Evolutionary conservation across 1,140 invertebrate genomes (phyloP).

Genomic region (Cherax destructor): DNA sequence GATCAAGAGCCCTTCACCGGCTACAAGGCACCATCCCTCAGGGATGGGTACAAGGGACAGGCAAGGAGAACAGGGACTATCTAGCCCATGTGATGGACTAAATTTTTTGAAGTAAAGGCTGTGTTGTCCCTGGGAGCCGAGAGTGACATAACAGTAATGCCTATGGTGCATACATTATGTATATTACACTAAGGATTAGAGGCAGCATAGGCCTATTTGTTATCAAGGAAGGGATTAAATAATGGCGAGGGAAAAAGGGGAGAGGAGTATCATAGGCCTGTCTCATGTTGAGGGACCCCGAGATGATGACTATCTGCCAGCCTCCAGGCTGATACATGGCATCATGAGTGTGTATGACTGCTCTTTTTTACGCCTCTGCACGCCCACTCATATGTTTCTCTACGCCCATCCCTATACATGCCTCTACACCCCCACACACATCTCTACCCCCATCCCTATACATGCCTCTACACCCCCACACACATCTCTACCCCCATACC

Average conservation of each 20-base stretch:
- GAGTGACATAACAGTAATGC: slow-evolving; percentile 41
- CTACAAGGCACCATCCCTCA: too few species aligned
- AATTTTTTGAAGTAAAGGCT: slow-evolving; percentile 35
- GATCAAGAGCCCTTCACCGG: too few species aligned
- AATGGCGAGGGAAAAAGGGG: slow-evolving; percentile 31
- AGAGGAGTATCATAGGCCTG: background rate
- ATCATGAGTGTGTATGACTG: background rate
- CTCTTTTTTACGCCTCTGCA: background rate
- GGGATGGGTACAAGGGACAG: background rate
- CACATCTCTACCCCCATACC: too few species aligned
- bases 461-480: too few species aligned
- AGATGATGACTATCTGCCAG: too few species aligned
- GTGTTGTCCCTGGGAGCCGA: slow-evolving; percentile 2
- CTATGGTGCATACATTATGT: slow-evolving; percentile 52
- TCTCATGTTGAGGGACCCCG: background rate
- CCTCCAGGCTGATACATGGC: too few species aligned
- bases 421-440: background rate
- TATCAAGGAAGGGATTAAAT: slow-evolving; percentile 65
- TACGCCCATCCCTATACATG: too few species aligned
- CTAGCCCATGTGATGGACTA: background rate
- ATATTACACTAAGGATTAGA: slow-evolving; percentile 68
- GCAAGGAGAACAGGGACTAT: background rate
- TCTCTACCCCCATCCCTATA: too few species aligned
- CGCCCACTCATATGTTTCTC: too few species aligned
- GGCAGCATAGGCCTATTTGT: slow-evolving; percentile 58